A percentile compares a stretch with the other conserved stretches of the same genome.
Evolutionary conservation across 2,113 vertebrate species (phyloP).

Genomic region (Sinocyclocheilus maitianheensis): DNA sequence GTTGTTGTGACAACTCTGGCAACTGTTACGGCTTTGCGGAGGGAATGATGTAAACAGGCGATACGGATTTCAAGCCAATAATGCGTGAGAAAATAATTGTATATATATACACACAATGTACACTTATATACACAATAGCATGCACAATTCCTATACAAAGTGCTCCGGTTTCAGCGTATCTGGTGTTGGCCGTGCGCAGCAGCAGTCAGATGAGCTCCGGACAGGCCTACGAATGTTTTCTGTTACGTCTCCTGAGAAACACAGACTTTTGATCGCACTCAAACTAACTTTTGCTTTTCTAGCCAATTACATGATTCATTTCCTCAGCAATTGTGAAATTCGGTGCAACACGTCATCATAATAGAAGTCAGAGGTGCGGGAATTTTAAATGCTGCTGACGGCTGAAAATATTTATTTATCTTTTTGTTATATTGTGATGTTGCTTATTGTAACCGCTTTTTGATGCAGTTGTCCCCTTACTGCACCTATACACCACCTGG

Average conservation of each 20-base stretch:
- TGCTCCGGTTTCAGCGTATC: background rate
- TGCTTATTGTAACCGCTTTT: slow-evolving; percentile 22
- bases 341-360: background rate
- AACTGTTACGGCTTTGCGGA: background rate
- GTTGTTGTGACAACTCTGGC: slow-evolving; percentile 24
- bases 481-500: slow-evolving; percentile 22
- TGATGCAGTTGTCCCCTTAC: background rate
- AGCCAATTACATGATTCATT: slow-evolving; percentile 18
- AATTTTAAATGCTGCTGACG: background rate
- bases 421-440: background rate
- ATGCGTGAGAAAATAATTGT: background rate
- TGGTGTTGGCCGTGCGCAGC: background rate
- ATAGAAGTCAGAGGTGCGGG: background rate
- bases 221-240: slow-evolving; percentile 22
- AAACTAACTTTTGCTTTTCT: slow-evolving; percentile 5
- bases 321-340: slow-evolving; percentile 17
- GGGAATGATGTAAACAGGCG: slow-evolving; percentile 20
- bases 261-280: slow-evolving; percentile 2
- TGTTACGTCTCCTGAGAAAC: slow-evolving; percentile 26
- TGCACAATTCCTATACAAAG: background rate
- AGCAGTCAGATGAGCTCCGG: slow-evolving; percentile 23
- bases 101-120: background rate
- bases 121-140: background rate
- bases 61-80: background rate
- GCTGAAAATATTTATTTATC: background rate